phyloP scores from a whole-genome alignment of 2,113 vertebrate genomes.

The Psammodynastes pulverulentus region DNA sequence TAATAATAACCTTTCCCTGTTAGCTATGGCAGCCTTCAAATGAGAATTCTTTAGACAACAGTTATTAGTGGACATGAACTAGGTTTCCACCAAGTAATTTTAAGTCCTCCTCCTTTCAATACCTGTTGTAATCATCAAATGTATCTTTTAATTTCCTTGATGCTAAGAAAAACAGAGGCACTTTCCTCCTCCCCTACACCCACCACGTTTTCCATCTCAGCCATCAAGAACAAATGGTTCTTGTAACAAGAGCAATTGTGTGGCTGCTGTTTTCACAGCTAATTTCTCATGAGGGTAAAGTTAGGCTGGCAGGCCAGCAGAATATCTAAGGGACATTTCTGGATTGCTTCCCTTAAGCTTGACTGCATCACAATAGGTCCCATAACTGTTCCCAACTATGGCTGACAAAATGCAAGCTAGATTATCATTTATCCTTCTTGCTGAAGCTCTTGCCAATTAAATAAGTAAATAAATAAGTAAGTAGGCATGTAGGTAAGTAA shows the following conservation, averaged over 20 bases:
- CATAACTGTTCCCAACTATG: not conserved
- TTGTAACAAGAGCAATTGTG: not conserved
- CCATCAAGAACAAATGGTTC: not conserved
- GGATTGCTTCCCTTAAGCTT: not conserved
- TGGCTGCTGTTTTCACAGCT: not conserved
- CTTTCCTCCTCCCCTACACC: not conserved
- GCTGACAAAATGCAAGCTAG: not conserved
- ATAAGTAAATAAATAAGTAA: too few species aligned
- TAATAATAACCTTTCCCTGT: not conserved
- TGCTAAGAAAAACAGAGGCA: not conserved
- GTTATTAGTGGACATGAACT: not conserved
- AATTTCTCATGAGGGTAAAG: not conserved
- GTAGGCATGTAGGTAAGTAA: too few species aligned
- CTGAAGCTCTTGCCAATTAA: not conserved
- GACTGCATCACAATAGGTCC: not conserved
- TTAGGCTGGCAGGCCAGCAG: not conserved
- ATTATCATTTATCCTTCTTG: not conserved
- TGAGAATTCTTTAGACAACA: not conserved
- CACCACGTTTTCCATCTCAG: not conserved
- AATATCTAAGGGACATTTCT: not conserved
- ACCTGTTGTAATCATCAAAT: not conserved
- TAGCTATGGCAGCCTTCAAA: not conserved
- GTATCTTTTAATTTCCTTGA: not conserved
- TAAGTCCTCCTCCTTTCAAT: not conserved
- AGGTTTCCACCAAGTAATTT: not conserved